Base-by-base conservation (phyloP, 2,797 vertebrate species). In the Heteromormyrus szaboi region DNA sequence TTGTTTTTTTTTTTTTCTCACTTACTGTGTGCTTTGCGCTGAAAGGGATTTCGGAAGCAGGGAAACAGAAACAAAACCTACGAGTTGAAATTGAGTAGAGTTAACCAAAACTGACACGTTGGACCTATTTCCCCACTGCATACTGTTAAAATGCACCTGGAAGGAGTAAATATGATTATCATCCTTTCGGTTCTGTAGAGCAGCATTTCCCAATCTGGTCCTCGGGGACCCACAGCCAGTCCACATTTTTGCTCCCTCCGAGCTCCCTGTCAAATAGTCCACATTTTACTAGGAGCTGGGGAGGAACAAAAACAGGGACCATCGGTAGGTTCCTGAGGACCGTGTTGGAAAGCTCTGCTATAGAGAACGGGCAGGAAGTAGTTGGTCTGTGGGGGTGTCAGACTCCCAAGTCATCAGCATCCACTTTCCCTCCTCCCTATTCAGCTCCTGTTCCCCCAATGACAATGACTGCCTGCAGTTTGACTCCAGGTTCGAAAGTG, bases 401-500 rank as follows among this genome's bases (percentile, higher is more conserved):
- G 33, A 33, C 86, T n/a, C 7, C 53, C 29, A 12, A 79, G 14
- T 12, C 54, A 22, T 3, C 41, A 79, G 25, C 33, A 83, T 72
- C 83, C 22, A 22, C 14, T 37, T 25, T 85, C 48, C 8, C 2
- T 56, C 12, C 56, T 84, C 54, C 88, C 37, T 83, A 4, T 6
- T 72, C 90, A 97, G 96, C 92, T 33, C 85, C 93, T 93, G 72
- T 93, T 90, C 92, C 91, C 2, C 83, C 1, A 92, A 90, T 88
- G 25, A 92, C 79, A 90, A 94, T 41, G 90, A 91, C 56, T 94
- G 94, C 17, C 91, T 99, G 88, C 94, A 88, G 0, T 99, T 99
- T 94, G 97, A 93, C 94, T 99, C 98, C n/a, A 95, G 93, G 88
- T 99, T 99, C 94, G 98, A 99, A 92, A 96, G 96, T 0, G 98